Evolutionary conservation across 2,797 vertebrate species (phyloP), one percentile per base, ranked within the genome.

Genomic region (Pseudotriccus pelzelni): DNA sequence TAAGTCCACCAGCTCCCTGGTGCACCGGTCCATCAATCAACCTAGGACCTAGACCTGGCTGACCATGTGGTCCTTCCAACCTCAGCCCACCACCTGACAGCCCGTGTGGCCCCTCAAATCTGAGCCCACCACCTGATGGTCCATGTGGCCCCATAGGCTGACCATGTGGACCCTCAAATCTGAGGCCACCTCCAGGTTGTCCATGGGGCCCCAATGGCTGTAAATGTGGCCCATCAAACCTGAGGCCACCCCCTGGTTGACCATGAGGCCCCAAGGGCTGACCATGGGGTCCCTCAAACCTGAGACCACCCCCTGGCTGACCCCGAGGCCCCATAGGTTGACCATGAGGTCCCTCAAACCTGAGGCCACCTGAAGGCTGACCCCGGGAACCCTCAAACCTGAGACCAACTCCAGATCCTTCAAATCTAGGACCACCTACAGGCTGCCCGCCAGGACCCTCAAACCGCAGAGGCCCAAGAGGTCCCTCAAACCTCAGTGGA

Each of bases 311-410:
- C 90, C 97, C 98, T 93, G 98, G 98, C 59, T 98, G 98, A 69
- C 97, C 96, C 12, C 97, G 86, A 60, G 98, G 97, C 12, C 98
- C 97, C 21, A 98, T 91, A 16, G 94, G 96, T 5, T 98, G 97
- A 80, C 97, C 98, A 92, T 98, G 97, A 82, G 98, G 94, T 56
- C 98, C 98, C 34, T 99, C 98, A 96, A 98, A 99, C 24, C 99
- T 98, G 92, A 98, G 99, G 97, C 98, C 69, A 97, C 98, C 72
- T 76, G 98, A 97, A 84, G 97, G 97, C n/a, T 98, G 98, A 63
- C 98, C 98, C 59, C 98, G 98, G 4, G 98, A 97, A 43, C 97
- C 98, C 8, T 99, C 98, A 95, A 98, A 99, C 17, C 98, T 98
- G 80, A 98, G 98, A 14, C 97, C 95, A 84, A 97, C 97, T 62